These are phyloP conservation scores for Rhea pennata DNA, from an alignment of 2,113 vertebrate species.

Conservation along the genomic window DNA sequence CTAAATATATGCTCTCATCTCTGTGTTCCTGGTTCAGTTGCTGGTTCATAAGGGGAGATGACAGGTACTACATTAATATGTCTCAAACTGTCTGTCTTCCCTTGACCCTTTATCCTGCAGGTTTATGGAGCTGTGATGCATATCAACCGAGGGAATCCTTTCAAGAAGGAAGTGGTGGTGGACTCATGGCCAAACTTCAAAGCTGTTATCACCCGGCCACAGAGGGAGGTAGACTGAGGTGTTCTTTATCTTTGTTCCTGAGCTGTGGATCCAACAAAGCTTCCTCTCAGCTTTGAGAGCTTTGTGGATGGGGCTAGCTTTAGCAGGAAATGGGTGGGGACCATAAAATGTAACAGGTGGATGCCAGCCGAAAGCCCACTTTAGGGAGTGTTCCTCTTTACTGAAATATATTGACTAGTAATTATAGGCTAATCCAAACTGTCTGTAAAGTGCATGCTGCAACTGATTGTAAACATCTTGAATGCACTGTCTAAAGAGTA, in stretches of 20 bases:
- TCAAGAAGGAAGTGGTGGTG: constrained; percentile 74
- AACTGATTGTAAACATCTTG: neutral
- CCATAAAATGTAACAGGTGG: too few relatives aligned
- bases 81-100: neutral
- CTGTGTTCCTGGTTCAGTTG: neutral
- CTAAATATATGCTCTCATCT: neutral
- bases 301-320: neutral
- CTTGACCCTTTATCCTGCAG: neutral
- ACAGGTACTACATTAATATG: too few relatives aligned
- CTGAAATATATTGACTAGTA: neutral
- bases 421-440: neutral
- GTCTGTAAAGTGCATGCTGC: neutral
- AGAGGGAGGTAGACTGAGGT: constrained; percentile 60
- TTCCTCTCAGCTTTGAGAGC: neutral
- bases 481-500: neutral
- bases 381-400: neutral
- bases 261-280: neutral
- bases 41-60: neutral
- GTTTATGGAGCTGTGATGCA: constrained; percentile 75
- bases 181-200: constrained; percentile 82
- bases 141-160: constrained; percentile 74
- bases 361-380: neutral
- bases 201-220: constrained; percentile 67
- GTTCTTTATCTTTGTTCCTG: neutral
- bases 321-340: neutral